Evolutionary conservation across 2,888 invertebrate genomes (phyloP).

Genomic region (Pyrgus malvae): DNA sequence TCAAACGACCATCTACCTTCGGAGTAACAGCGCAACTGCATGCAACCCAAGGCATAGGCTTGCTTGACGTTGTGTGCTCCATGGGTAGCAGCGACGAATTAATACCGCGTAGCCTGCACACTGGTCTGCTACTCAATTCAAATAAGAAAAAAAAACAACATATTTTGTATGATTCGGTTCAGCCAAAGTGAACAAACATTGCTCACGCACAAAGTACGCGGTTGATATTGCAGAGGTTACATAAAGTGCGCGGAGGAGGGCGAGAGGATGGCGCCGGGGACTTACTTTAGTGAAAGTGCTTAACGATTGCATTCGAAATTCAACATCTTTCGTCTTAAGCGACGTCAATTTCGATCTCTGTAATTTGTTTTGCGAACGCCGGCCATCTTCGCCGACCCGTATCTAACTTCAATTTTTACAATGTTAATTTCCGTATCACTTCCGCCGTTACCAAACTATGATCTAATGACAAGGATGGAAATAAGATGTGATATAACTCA

Average conservation of each 20-base stretch:
- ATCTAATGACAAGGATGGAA: slow-evolving; percentile 20
- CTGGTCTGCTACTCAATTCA: too few relatives aligned
- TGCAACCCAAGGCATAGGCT: too few relatives aligned
- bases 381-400: slow-evolving; percentile 27
- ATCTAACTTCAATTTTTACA: slow-evolving; percentile 28
- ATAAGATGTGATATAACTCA: slow-evolving; percentile 10
- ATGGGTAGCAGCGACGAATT: too few relatives aligned
- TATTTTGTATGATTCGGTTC: background rate
- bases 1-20: too few relatives aligned
- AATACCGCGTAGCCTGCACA: too few relatives aligned
- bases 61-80: too few relatives aligned
- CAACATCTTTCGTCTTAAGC: slow-evolving; percentile 53
- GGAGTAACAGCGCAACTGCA: too few relatives aligned
- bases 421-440: slow-evolving; percentile 26
- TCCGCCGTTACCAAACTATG: slow-evolving; percentile 18
- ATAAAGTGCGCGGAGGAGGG: slow-evolving; percentile 14
- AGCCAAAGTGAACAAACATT: slow-evolving; percentile 1
- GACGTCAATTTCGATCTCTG: slow-evolving; percentile 49
- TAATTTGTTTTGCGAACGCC: slow-evolving; percentile 39
- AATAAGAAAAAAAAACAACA: too few relatives aligned
- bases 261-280: slow-evolving; percentile 2
- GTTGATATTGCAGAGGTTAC: slow-evolving; percentile 16
- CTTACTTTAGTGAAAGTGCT: slow-evolving; percentile 61
- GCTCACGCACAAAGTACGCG: background rate
- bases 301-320: slow-evolving; percentile 58